phyloP scores from a whole-genome alignment of 1,140 invertebrate species.

The Paraescarpia echinospica region DNA sequence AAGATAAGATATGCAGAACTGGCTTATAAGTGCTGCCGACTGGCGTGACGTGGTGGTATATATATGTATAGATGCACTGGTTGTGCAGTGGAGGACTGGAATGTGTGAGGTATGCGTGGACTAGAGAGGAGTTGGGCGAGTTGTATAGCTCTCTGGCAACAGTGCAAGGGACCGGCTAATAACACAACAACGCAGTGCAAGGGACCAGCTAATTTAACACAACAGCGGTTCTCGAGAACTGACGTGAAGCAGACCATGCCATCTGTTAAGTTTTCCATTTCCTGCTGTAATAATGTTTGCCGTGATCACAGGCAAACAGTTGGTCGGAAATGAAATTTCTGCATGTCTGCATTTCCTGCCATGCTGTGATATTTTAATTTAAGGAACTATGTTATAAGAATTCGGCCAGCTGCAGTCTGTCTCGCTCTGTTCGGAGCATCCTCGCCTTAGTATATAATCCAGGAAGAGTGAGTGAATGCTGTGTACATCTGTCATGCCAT shows the following conservation, averaged over 20 bases:
- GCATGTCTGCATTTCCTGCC: not conserved
- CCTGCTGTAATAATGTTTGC: not conserved
- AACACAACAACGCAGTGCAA: too few relatives aligned
- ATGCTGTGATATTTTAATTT: slow-evolving; percentile 2
- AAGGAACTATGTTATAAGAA: not conserved
- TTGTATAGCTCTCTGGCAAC: not conserved
- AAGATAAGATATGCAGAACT: not conserved
- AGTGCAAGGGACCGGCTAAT: not conserved
- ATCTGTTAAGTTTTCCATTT: not conserved
- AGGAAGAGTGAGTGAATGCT: too few relatives aligned
- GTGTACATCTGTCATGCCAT: too few relatives aligned
- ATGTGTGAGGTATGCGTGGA: not conserved
- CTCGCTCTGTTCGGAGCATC: too few relatives aligned
- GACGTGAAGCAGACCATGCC: not conserved
- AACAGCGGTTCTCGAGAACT: not conserved
- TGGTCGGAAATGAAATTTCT: not conserved
- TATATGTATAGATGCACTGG: not conserved
- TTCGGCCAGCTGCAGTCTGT: not conserved
- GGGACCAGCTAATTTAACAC: too few relatives aligned
- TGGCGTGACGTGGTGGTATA: not conserved
- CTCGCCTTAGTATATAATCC: too few relatives aligned
- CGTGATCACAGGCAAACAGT: not conserved
- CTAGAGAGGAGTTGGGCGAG: not conserved
- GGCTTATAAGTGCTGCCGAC: not conserved
- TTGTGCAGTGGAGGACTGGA: not conserved